Evolutionary conservation across 2,113 vertebrate genomes (phyloP).

Genomic region (Albula goreensis): DNA sequence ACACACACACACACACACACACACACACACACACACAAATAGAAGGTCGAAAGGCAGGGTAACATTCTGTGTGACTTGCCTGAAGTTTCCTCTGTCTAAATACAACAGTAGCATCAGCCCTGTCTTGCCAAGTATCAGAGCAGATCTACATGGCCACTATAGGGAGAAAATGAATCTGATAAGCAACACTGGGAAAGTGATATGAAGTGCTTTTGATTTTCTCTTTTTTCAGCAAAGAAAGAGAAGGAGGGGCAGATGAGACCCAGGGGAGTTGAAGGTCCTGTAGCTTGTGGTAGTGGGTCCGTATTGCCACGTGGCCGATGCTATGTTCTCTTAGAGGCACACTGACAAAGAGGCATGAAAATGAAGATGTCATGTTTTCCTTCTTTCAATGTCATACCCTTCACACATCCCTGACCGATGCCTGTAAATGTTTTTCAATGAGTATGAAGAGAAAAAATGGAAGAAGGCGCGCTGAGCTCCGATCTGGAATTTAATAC

Average conservation of each 20-base stretch:
- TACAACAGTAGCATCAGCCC: not conserved
- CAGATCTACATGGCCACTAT: not conserved
- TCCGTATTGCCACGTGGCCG: not conserved
- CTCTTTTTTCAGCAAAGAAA: not conserved
- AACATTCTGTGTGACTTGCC: not conserved
- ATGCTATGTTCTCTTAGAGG: not conserved
- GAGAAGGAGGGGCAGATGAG: not conserved
- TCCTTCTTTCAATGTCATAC: constrained; percentile 54
- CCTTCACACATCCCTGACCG: constrained; percentile 68
- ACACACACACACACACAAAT: too few relatives aligned
- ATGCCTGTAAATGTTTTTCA: constrained; percentile 70
- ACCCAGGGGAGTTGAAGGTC: not conserved
- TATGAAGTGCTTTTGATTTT: not conserved
- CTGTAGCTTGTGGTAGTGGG: not conserved
- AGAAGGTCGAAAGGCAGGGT: not conserved
- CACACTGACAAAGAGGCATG: constrained; percentile 17
- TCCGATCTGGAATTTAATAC: constrained; percentile 59
- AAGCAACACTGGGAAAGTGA: not conserved
- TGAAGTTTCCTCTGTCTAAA: not conserved
- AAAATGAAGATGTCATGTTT: constrained; percentile 16
- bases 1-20: too few relatives aligned
- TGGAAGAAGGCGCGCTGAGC: constrained; percentile 42
- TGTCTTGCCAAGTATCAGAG: not conserved
- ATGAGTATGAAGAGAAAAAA: constrained; percentile 72
- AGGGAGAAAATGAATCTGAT: not conserved